Conservation (phyloP, 1,140 invertebrate genomes). For the Manduca sexta region DNA sequence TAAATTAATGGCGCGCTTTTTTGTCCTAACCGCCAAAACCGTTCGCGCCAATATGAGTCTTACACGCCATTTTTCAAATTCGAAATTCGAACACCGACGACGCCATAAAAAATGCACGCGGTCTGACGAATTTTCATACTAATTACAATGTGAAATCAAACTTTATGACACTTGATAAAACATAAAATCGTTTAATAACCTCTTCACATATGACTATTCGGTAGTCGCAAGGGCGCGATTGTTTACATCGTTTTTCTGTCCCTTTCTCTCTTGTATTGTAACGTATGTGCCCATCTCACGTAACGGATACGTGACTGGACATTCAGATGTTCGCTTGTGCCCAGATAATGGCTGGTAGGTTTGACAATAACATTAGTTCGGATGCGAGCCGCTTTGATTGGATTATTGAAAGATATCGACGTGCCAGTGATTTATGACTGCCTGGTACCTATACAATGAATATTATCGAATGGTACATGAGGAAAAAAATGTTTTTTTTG, state of each 20-base stretch:
- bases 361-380: slow-evolving; percentile 69
- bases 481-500: too few species aligned
- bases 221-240: slow-evolving; percentile 21
- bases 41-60: slow-evolving; percentile 11
- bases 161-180: slow-evolving; percentile 11
- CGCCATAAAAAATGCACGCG: slow-evolving; percentile 3
- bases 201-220: slow-evolving; percentile 15
- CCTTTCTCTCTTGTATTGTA: slow-evolving; percentile 14
- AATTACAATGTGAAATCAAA: slow-evolving; percentile 4
- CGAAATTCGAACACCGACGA: not conserved
- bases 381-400: slow-evolving; percentile 61
- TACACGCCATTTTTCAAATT: slow-evolving; percentile 6
- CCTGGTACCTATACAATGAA: slow-evolving; percentile 25
- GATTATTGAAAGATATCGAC: slow-evolving; percentile 68
- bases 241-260: slow-evolving; percentile 38
- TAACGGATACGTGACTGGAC: slow-evolving; percentile 55
- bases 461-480: slow-evolving; percentile 1
- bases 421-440: slow-evolving; percentile 52
- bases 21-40: slow-evolving; percentile 8
- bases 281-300: slow-evolving; percentile 24
- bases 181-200: slow-evolving; percentile 9
- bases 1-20: slow-evolving; percentile 34
- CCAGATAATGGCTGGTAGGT: slow-evolving; percentile 57
- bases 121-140: slow-evolving; percentile 12
- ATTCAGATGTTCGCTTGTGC: slow-evolving; percentile 54